phyloP scores from a whole-genome alignment of 2,797 vertebrate species.

The Urophycis tenuis region DNA sequence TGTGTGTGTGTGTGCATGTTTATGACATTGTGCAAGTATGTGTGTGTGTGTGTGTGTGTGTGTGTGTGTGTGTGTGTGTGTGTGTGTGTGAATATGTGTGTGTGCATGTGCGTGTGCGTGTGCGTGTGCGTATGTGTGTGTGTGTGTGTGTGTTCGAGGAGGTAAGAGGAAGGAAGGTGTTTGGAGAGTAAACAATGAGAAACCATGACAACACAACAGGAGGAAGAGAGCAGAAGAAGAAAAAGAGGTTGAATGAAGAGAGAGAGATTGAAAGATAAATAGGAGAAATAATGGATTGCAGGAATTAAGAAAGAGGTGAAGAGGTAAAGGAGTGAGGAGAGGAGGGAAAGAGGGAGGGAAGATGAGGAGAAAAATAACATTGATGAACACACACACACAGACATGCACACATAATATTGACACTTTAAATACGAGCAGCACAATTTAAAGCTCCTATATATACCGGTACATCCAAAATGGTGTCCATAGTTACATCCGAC shows the following conservation, averaged over 20 bases:
- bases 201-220: background rate
- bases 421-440: background rate
- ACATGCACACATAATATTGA: background rate
- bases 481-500: no score
- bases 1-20: background rate
- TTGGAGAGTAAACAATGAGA: background rate
- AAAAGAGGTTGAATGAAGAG: background rate
- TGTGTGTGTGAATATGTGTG: no score
- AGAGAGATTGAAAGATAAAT: background rate
- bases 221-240: background rate
- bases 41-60: no score
- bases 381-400: background rate
- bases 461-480: no score
- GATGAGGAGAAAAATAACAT: no score
- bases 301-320: background rate
- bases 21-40: background rate
- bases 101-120: no score
- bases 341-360: background rate
- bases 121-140: no score
- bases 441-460: no score
- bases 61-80: no score
- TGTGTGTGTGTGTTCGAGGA: background rate
- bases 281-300: background rate
- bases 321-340: constrained; percentile 2
- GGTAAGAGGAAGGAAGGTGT: background rate